Evolutionary conservation across 2,888 invertebrate genomes (phyloP), one percentile per base, ranked within the genome.

Genomic region (Agrochola litura): DNA sequence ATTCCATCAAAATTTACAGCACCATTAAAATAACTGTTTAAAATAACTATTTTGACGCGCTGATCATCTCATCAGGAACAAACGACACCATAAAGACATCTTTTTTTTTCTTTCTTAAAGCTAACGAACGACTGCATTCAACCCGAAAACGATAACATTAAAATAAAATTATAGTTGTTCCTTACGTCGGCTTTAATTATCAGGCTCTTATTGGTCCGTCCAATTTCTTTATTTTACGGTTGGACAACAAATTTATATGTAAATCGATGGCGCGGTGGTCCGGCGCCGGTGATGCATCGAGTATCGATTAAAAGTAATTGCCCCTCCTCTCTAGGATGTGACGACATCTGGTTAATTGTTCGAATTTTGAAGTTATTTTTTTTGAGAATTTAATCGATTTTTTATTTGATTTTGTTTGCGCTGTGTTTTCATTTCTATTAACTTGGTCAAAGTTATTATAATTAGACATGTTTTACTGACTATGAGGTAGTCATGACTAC

Each of bases 171-270:
- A 95, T 92, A 91, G 92, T 91, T 92, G 92, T 93, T 93, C 91
- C 91, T 91, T 90, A 91, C 92, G 93, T 93, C 92, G 91, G 90
- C 85, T 93, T 96, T 95, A 95, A 95, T 95, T 95, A 95, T 92
- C 87, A 79, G 83, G 87, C 92, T 93, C 94, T 94, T 94, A 94
- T 92, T 89, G 91, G 88, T 89, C 90, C 93, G 91, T 94, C 93
- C 94, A 94, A 96, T 96, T 96, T 96, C 96, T 96, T 96, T 95
- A 96, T 96, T 96, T 96, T 94, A 96, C 95, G 93, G 94, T 92
- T 92, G 93, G 92, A 94, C 94, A 96, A 95, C 95, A 94, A 94
- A 96, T 96, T 96, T 95, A 95, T 95, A 96, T 96, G 96, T 95
- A 94, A 96, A 96, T 96, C 93, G 92, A 89, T 89, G 89, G 92